Evolutionary conservation across 1,140 invertebrate genomes (phyloP).

Genomic region (Drosophila chauvacae): DNA sequence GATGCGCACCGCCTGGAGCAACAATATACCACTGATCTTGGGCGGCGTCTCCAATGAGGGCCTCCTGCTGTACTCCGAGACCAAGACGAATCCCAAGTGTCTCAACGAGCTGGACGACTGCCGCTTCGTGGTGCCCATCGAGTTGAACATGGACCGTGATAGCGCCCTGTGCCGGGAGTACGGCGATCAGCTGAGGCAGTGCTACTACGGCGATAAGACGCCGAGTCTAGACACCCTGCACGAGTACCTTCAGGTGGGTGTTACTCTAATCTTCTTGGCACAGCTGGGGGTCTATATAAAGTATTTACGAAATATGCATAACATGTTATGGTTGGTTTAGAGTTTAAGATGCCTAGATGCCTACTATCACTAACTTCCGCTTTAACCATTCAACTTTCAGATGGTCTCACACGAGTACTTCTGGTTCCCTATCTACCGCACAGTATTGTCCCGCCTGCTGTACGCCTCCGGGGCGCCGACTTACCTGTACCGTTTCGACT

Average conservation of each 20-base stretch:
- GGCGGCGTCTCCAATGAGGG: constrained; percentile 84
- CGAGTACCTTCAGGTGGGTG: constrained; percentile 75
- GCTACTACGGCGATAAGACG: constrained; percentile 78
- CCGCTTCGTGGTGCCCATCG: constrained; percentile 76
- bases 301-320: background rate
- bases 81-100: constrained; percentile 76
- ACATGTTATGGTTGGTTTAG: background rate
- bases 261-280: too few relatives aligned
- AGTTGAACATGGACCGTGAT: constrained; percentile 76
- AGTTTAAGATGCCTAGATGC: background rate
- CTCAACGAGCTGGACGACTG: constrained; percentile 79
- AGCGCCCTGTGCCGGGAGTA: constrained; percentile 78
- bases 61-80: constrained; percentile 76
- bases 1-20: constrained; percentile 83
- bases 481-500: constrained; percentile 85
- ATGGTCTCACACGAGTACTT: constrained; percentile 85
- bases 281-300: background rate
- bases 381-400: constrained; percentile 26
- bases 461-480: constrained; percentile 80
- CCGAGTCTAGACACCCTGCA: constrained; percentile 77
- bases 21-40: constrained; percentile 84
- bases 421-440: constrained; percentile 84
- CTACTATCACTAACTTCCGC: background rate
- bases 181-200: constrained; percentile 66
- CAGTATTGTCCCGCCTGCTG: constrained; percentile 79